Conservation (phyloP, 2,797 vertebrate species). For the Propithecus perrieri region DNA sequence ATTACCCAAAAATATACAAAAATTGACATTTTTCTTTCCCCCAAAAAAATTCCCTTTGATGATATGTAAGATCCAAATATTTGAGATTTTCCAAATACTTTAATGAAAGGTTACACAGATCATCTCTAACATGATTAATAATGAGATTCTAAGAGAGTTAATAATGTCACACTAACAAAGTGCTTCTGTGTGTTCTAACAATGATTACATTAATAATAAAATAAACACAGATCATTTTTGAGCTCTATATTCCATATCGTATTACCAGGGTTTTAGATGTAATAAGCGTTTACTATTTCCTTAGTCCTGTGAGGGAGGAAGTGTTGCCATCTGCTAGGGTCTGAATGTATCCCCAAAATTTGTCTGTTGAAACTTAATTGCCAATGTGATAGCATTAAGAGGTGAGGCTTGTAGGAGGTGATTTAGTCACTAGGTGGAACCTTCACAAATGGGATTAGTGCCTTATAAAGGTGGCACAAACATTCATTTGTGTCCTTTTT, state of each 20-base stretch:
- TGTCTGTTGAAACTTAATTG: not conserved
- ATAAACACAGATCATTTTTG: rapidly evolving
- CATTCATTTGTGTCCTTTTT: not conserved
- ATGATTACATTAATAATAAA: not conserved
- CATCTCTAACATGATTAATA: not conserved
- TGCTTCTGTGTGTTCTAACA: not conserved
- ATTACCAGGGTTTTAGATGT: not conserved
- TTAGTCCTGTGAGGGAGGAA: not conserved
- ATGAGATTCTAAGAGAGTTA: not conserved
- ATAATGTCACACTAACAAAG: not conserved
- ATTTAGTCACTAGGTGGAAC: not conserved
- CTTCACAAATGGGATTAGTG: not conserved
- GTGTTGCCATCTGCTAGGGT: not conserved
- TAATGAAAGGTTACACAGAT: not conserved
- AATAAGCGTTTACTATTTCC: not conserved
- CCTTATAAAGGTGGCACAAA: not conserved
- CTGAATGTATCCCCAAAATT: not conserved
- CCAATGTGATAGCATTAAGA: not conserved
- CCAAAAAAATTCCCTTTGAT: not conserved
- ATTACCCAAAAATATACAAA: not conserved
- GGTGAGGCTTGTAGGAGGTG: not conserved
- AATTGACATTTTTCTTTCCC: not conserved
- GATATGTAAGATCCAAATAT: not conserved
- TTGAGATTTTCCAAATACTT: not conserved
- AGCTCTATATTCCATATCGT: not conserved